Evolutionary conservation across 2,797 vertebrate species (phyloP), one percentile per base, ranked within the genome.

Genomic region (Hipposideros larvatus): DNA sequence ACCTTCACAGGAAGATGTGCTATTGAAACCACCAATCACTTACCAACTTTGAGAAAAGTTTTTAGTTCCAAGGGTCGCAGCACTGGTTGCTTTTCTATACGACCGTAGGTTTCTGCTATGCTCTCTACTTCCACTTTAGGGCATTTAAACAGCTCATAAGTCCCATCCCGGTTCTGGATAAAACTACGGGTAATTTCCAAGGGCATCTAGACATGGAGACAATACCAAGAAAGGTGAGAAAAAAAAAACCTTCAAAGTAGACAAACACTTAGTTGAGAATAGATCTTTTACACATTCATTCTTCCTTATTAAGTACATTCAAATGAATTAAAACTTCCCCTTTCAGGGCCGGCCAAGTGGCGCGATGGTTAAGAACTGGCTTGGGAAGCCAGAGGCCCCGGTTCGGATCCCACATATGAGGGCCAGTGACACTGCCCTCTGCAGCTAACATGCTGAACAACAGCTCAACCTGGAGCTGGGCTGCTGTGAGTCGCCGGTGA

Each of bases 41-140:
- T 95, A 99, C 99, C 99, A 21, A 99, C 99, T 99, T 99, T 99
- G 94, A 99, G 99, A 98, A 99, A 99, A 34, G 99, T 99, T 97
- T 99, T 99, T 43, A 99, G 98, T 98, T 99, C 99, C 98, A 99
- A 98, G 3, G 99, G 99, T 46, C 99, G 98, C 80, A 99, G 99
- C 4, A 99, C 98, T 1, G 99, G 99, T 4, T 99, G 99, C 37
- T 99, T 99, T 66, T 99, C 99, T 0, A 98, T 87, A 51, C 98
- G 97, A 0, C 98, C 98, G 5, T 97, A 98, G 0, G 99, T 98
- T 15, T 98, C 90, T 4, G 96, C 91, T 24, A 99, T 98, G 28
- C 98, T 98, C 83, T 99, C 99, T 34, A 98, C 98, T 34, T 98
- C 98, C 57, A 99, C 99, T 28, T 99, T 98, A 0, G 99, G 99